A percentile compares a stretch with the other conserved stretches of the same genome.
Conservation (phyloP, 2,113 vertebrate species). For the Albula goreensis region DNA sequence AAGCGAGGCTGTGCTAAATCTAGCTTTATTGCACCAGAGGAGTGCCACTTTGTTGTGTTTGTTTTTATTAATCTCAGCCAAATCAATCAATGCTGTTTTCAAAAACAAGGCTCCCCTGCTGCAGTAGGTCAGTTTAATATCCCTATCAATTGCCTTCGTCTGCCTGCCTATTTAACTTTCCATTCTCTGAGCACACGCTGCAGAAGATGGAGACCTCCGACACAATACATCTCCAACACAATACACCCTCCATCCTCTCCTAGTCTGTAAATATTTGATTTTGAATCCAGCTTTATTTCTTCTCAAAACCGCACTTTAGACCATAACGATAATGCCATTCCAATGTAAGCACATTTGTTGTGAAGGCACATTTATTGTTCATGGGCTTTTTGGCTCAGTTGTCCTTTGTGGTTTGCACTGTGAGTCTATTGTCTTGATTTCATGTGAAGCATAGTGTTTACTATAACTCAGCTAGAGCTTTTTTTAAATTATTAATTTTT, state of each 20-base stretch:
- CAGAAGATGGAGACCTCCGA: constrained; percentile 22
- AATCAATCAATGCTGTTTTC: constrained; percentile 32
- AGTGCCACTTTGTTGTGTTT: constrained; percentile 49
- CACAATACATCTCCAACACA: constrained; percentile 8
- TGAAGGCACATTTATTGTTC: not conserved
- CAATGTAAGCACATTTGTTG: not conserved
- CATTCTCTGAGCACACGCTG: constrained; percentile 39
- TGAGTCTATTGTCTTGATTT: not conserved
- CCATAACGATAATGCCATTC: not conserved
- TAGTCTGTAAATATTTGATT: constrained; percentile 19
- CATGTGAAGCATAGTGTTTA: not conserved
- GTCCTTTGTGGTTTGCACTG: constrained; percentile 7
- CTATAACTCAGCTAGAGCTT: constrained; percentile 4
- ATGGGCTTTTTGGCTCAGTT: not conserved
- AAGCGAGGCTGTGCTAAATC: constrained; percentile 50
- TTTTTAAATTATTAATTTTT: constrained; percentile 8
- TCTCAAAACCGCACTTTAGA: constrained; percentile 14
- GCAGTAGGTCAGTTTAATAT: not conserved
- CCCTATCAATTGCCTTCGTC: constrained; percentile 15
- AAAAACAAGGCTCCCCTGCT: constrained; percentile 26
- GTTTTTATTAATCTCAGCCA: constrained; percentile 47
- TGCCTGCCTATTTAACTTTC: constrained; percentile 53
- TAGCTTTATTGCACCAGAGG: constrained; percentile 30
- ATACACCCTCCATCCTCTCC: constrained; percentile 29
- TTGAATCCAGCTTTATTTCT: not conserved